These are phyloP conservation scores for Danio albolineatus DNA, from an alignment of 2,797 vertebrate species.

Conservation along the genomic window DNA sequence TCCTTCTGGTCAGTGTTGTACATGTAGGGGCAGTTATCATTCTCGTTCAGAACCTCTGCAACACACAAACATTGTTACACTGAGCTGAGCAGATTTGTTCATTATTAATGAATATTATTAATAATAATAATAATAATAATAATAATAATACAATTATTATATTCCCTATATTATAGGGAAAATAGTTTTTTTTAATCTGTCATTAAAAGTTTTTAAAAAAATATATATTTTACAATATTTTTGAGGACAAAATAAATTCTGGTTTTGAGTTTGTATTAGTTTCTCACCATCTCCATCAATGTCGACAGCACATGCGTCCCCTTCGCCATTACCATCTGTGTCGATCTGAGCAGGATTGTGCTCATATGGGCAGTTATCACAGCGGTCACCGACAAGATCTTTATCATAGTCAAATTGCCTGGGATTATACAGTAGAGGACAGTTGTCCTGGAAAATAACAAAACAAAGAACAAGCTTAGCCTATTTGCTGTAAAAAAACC, in stretches of 20 bases:
- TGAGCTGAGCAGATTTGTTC: neutral
- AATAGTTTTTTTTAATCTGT: too few species aligned
- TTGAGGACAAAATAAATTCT: too few species aligned
- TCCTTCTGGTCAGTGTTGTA: constrained; percentile 97
- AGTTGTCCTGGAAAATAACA: constrained; percentile 88
- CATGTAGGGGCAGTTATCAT: constrained; percentile 94
- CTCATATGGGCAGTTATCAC: constrained; percentile 96
- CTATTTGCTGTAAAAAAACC: constrained; percentile 3
- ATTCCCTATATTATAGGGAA: too few species aligned
- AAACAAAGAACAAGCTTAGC: neutral
- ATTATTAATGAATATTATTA: neutral
- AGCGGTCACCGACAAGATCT: constrained; percentile 96
- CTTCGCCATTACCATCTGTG: constrained; percentile 93
- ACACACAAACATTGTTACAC: constrained; percentile 2
- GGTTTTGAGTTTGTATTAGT: too few species aligned
- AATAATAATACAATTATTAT: too few species aligned
- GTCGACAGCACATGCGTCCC: constrained; percentile 93
- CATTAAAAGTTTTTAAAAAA: too few species aligned
- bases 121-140: too few species aligned
- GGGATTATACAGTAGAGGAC: constrained; percentile 95
- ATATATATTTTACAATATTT: too few species aligned
- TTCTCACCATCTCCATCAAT: constrained; percentile 97
- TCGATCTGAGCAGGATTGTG: constrained; percentile 97
- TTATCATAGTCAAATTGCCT: constrained; percentile 97
- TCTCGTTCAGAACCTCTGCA: constrained; percentile 91